Base-by-base conservation (phyloP, 2,113 vertebrate species). In the Lampris megalopsis region DNA sequence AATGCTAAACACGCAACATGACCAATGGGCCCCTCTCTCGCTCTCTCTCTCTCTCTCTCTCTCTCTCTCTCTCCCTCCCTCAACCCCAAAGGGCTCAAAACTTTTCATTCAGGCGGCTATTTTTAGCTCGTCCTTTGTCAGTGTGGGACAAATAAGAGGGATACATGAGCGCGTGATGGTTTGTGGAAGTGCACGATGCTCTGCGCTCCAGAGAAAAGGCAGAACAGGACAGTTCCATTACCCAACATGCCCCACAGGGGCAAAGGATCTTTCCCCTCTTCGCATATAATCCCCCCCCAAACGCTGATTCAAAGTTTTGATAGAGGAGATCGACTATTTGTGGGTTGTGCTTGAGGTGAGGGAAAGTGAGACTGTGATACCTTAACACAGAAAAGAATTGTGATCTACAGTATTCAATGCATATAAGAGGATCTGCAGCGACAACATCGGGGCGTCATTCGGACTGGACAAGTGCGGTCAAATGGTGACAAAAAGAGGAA, bases 101-200 rank as follows among this genome's bases (percentile, higher is more conserved):
- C 75, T 60, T 83, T 88, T 86, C 81, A 82, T 81, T 54, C 54
- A 3, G n/a, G 41, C 38, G 41, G 11, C 82, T 88, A 87, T 82
- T 85, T 90, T 79, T 86, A 92, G 82, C 60, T 0, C 10, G 65
- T 50, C 49, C 5, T 68, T 66, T 69, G 76, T 82, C 62, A 59
- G 43, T 52, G 70, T 48, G 66, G 71, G 81, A 72, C 45, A 2
- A 71, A 49, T 83, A 47, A 73, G 79, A 75, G 52, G 65, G 77
- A 86, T 57, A 60, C 69, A 67, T 66, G 60, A 66, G 77, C 82
- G 80, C 77, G 68, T 35, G 49, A 71, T 71, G 6, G 63, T 84
- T 88, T 86, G 84, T 82, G 72, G 49, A 35, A 41, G 41, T 45
- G 3, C 47, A 70, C 54, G 60, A 83, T 75, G 81, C 76, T 48